Base-by-base conservation (phyloP, 1,140 invertebrate species). In the Agraylea sexmaculata region DNA sequence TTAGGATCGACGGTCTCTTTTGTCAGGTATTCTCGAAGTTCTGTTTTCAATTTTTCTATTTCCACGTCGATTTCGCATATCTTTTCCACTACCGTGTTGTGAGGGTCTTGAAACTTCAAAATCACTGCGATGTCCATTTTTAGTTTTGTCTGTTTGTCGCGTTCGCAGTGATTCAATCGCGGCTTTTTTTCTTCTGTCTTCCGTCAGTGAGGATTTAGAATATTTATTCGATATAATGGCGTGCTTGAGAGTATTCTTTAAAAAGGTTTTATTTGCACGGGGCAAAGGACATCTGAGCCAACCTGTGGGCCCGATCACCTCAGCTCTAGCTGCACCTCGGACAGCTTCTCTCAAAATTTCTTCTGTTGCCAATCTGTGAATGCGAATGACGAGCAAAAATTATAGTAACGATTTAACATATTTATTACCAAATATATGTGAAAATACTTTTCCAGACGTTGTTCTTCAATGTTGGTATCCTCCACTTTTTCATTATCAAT, bases 291-390 rank as follows among this genome's bases (percentile, higher is more conserved):
- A 55, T 56, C 72, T 75, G 15, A 74, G 54, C 73, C 73, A 75
- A 25, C 73, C 74, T 42, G 69, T 73, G 5, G 74, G 73, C 12
- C 74, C 74, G 45, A 74, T 68, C 34, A 72, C 61, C 60, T 74
- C 72, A 13, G 73, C 73, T 49, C 73, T 58, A 41, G 63, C 65
- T 27, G 72, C 72, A 30, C 73, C 73, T 51, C 69, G 53, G 30
- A 69, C 68, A 4, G 74, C 72, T 59, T 77, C 74, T 48, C 73
- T 60, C n/a, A 77, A 53, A 27, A 77, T 54, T 49, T 74, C 74
- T 55, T 74, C 71, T 11, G 63, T 68, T 20, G 74, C 74, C 52
- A 75, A 54, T 55, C 73, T 76, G 36, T 37, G 56, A 25, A 25
- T 25, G 7, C 7, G 23, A 12, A 25, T 25, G 7, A 25, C 23